Evolutionary conservation across 2,113 vertebrate genomes (phyloP).

Genomic region (Odontesthes bonariensis): DNA sequence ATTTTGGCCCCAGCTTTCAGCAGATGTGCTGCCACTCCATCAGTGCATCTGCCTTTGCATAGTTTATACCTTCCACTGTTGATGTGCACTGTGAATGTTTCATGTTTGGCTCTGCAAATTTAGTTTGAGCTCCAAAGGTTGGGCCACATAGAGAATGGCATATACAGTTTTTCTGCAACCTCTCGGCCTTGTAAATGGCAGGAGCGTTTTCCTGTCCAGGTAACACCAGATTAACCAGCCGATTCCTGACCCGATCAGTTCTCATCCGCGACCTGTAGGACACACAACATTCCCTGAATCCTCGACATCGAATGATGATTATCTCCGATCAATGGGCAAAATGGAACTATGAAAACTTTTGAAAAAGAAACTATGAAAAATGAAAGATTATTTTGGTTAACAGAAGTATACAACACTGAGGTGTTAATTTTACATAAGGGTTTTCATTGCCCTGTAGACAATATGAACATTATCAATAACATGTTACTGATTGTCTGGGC

Average conservation of each 20-base stretch:
- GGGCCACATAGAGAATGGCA: neutral
- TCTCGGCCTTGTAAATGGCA: neutral
- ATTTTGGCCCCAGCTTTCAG: no score
- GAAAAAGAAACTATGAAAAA: no score
- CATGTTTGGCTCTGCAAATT: no score
- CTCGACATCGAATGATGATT: neutral
- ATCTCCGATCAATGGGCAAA: neutral
- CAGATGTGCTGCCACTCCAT: neutral
- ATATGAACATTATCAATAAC: constrained; percentile 48
- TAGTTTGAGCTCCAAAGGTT: neutral
- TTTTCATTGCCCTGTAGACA: constrained; percentile 29
- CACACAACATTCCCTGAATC: neutral
- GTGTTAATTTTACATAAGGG: neutral
- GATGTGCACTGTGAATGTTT: neutral
- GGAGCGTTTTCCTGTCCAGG: neutral
- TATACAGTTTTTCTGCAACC: neutral
- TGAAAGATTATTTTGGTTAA: neutral
- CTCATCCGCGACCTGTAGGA: no score
- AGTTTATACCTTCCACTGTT: neutral
- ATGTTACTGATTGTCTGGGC: constrained; percentile 28
- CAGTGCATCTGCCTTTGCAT: constrained; percentile 1
- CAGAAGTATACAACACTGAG: neutral
- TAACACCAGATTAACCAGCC: neutral
- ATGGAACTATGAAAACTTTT: neutral
- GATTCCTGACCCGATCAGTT: neutral